A percentile compares a stretch with the other conserved stretches of the same genome.
phyloP scores from a whole-genome alignment of 2,113 vertebrate genomes.

The Channa maculata region DNA sequence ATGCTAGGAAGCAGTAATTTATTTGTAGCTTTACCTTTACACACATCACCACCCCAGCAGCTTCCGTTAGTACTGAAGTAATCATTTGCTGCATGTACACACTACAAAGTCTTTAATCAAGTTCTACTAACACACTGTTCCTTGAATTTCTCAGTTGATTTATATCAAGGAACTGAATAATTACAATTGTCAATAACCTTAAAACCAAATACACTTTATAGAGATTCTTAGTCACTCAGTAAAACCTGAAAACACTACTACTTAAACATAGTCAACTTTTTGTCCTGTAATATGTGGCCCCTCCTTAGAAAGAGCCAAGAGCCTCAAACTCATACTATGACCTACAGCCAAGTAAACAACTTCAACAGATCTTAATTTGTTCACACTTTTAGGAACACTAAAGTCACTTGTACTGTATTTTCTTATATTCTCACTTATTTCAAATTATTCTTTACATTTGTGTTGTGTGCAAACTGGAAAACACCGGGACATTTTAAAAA shows the following conservation, averaged over 20 bases:
- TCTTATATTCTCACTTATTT: slow-evolving; percentile 16
- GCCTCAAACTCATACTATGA: background rate
- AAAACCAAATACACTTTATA: slow-evolving; percentile 15
- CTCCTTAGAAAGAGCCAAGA: background rate
- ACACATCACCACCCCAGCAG: background rate
- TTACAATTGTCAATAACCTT: background rate
- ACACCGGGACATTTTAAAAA: background rate
- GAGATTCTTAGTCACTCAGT: background rate
- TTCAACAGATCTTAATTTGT: background rate
- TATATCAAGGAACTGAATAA: background rate
- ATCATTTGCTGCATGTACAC: background rate
- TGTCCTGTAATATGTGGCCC: background rate
- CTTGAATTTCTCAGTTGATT: background rate
- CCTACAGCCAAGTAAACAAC: slow-evolving; percentile 9
- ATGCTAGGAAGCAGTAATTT: slow-evolving; percentile 39
- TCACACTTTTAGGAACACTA: background rate
- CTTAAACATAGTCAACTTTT: background rate
- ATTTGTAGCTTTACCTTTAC: slow-evolving; percentile 27
- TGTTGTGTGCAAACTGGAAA: slow-evolving; percentile 8
- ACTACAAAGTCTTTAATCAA: background rate
- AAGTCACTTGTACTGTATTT: slow-evolving; percentile 35
- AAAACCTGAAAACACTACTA: background rate
- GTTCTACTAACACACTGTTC: background rate
- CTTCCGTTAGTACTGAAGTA: background rate
- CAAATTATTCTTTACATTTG: background rate